Evolutionary conservation across 1,140 invertebrate species (phyloP).

Genomic region (Achroia grisella): DNA sequence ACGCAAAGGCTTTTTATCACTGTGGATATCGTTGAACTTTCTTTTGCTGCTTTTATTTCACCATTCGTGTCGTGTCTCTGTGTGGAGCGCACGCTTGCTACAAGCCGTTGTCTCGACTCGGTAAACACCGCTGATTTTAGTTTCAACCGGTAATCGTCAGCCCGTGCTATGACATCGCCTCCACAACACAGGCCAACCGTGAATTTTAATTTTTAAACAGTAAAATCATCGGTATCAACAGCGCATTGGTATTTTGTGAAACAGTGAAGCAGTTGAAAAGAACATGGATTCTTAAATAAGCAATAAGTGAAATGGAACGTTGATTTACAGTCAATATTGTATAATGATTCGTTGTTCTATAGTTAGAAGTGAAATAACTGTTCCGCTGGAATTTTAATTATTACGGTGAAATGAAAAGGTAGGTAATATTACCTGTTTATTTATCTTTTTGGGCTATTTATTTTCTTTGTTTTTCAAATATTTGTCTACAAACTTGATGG

Average conservation of each 20-base stretch:
- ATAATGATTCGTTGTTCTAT: conserved; percentile 40
- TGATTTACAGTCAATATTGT: conserved; percentile 22
- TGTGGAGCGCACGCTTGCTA: conserved; percentile 34
- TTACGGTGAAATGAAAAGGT: background rate
- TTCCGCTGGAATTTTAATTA: background rate
- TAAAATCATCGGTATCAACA: conserved; percentile 24
- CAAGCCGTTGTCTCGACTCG: background rate
- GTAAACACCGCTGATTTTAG: background rate
- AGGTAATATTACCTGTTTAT: too few species aligned
- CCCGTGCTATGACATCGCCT: conserved; percentile 17
- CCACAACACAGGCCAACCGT: conserved; percentile 45
- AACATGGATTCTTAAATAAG: conserved; percentile 4
- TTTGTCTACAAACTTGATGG: too few species aligned
- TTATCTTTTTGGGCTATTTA: background rate
- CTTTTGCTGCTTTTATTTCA: conserved; percentile 54
- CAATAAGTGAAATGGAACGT: conserved; percentile 38
- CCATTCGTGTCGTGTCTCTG: conserved; percentile 49
- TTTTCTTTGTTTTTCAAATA: too few species aligned
- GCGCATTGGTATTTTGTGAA: conserved; percentile 24
- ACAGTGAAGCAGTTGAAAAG: conserved; percentile 44
- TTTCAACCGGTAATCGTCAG: conserved; percentile 6
- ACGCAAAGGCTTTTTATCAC: conserved; percentile 45
- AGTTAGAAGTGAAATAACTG: conserved; percentile 3
- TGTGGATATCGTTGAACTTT: conserved; percentile 61
- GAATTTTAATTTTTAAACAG: conserved; percentile 32